phyloP scores from a whole-genome alignment of 1,140 invertebrate genomes.

The Eubasilissa regina region DNA sequence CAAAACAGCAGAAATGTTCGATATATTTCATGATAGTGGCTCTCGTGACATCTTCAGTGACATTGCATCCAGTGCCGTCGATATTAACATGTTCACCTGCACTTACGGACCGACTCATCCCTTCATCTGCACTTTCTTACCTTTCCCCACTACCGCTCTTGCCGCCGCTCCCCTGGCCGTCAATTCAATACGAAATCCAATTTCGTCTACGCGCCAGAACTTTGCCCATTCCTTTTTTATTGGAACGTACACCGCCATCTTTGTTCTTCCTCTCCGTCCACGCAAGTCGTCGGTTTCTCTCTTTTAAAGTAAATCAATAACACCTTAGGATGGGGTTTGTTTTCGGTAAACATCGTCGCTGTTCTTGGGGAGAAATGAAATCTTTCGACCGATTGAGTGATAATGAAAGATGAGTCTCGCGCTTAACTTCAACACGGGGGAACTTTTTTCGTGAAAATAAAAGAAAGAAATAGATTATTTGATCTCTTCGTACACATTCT shows the following conservation, averaged over 20 bases:
- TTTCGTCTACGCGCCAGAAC: conserved; percentile 57
- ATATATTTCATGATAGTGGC: too few species aligned
- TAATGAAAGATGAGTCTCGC: conserved; percentile 17
- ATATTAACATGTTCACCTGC: neutral
- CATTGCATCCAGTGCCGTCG: too few species aligned
- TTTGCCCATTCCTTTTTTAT: conserved; percentile 56
- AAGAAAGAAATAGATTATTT: too few species aligned
- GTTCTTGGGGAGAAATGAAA: conserved; percentile 19
- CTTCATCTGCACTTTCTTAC: conserved; percentile 30
- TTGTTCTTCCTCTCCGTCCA: conserved; percentile 41
- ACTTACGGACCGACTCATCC: conserved; percentile 10
- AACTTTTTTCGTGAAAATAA: neutral
- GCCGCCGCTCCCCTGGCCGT: conserved; percentile 27
- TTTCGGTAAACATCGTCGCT: conserved; percentile 44
- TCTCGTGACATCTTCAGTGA: too few species aligned
- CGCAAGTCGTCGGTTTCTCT: conserved; percentile 41
- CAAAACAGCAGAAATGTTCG: too few species aligned
- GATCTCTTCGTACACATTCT: too few species aligned
- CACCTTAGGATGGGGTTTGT: conserved; percentile 47
- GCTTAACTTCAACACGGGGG: neutral
- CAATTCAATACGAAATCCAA: conserved; percentile 59
- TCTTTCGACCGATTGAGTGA: conserved; percentile 26
- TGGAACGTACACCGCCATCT: conserved; percentile 43
- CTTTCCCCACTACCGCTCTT: conserved; percentile 7
- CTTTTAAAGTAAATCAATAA: conserved; percentile 50